Evolutionary conservation across 1,140 invertebrate species (phyloP), one percentile per base, ranked within the genome.

Genomic region (Orius insidiosus): DNA sequence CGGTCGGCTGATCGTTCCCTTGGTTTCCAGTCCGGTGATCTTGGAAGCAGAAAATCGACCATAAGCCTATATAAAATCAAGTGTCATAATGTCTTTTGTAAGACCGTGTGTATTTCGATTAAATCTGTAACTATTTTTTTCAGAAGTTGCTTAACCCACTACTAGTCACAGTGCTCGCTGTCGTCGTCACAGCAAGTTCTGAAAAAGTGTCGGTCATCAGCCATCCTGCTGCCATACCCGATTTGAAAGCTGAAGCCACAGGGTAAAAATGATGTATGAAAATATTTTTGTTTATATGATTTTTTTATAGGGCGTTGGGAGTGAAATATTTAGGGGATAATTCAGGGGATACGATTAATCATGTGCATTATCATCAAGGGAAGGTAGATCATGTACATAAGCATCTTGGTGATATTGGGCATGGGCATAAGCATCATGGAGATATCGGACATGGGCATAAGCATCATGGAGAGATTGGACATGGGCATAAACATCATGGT

Each of bases 311-410:
- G 32, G 9, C 7, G 3, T 19, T 15, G 10, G 19, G n/a, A 37
- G 35, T 37, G 5, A 37, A 46, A 34, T 18, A 46, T 15, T 33
- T 13, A 6, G n/a, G 13, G 10, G 45, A 30, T 36, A 11, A 33
- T 7, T 13, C 33, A 2, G 45, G 16, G 3, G 45, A 46, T 10
- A 15, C 45, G 4, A 46, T 46, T 24, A 13, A 46, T 8, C 45
- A 46, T 34, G 35, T 46, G 5, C 45, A 46, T 38, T 46, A 46
- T 35, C 45, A 46, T 38, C 4, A 13, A 19, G 45, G 45, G 2
- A 38, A 36, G 7, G 45, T 46, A 9, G 45, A 46, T 15, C 45
- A 46, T 37, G n/a, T 46, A n/a, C 45, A 46, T 19, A 46, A 46
- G 13, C 45, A 46, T 34, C 34, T 11, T n/a, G 45, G 45, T 18